Evolutionary conservation across 2,888 invertebrate species (phyloP).

Genomic region (Hirtodrosophila trivittata): DNA sequence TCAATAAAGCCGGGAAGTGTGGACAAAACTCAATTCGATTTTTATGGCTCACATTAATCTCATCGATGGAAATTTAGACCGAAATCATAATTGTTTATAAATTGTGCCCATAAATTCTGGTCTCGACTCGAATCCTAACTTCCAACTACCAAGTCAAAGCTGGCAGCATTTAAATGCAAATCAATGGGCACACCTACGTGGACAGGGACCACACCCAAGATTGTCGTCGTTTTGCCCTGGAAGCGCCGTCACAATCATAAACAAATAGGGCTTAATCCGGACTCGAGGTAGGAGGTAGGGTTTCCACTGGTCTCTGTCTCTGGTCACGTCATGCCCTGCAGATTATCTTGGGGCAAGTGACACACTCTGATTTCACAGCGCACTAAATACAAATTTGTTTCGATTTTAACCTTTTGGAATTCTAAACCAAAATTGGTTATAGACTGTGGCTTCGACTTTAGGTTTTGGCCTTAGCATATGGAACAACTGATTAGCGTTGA

Average conservation of each 20-base stretch:
- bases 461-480: slow-evolving; percentile 31
- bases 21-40: slow-evolving; percentile 28
- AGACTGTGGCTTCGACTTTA: slow-evolving; percentile 4
- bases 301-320: not conserved
- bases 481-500: slow-evolving; percentile 68
- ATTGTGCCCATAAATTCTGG: slow-evolving; percentile 70
- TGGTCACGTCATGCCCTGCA: slow-evolving; percentile 59
- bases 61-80: slow-evolving; percentile 42
- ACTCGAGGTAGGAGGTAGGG: not conserved
- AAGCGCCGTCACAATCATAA: slow-evolving; percentile 61
- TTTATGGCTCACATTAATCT: slow-evolving; percentile 47
- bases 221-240: slow-evolving; percentile 26
- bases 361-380: slow-evolving; percentile 57
- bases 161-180: slow-evolving; percentile 66
- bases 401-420: slow-evolving; percentile 51
- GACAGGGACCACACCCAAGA: slow-evolving; percentile 52
- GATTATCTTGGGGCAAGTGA: slow-evolving; percentile 64
- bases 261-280: slow-evolving; percentile 48
- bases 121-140: slow-evolving; percentile 23
- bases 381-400: slow-evolving; percentile 60
- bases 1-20: slow-evolving; percentile 54
- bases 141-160: not conserved
- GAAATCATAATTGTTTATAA: slow-evolving; percentile 75
- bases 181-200: slow-evolving; percentile 63
- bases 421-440: slow-evolving; percentile 18